These are phyloP conservation scores for Azorinus chamasolen DNA, from an alignment of 2,888 invertebrate species.

Conservation along the genomic window DNA sequence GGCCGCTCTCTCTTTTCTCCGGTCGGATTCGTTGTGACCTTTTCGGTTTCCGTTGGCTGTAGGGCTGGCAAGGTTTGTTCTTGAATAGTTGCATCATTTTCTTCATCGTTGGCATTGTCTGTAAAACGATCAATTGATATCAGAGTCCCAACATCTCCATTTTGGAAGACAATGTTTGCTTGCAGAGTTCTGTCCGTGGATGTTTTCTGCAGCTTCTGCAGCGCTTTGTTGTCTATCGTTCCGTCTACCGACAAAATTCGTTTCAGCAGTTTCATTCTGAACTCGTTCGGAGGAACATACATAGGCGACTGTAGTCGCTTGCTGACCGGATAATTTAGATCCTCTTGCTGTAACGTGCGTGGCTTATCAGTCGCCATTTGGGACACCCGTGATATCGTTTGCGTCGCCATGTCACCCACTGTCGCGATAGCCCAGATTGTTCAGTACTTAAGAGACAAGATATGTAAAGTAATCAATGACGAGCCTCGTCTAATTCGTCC, in stretches of 20 bases:
- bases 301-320: slow-evolving; percentile 52
- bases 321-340: slow-evolving; percentile 4
- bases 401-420: slow-evolving; percentile 25
- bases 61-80: slow-evolving; percentile 36
- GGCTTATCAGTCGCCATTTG: slow-evolving; percentile 37
- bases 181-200: slow-evolving; percentile 67
- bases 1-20: slow-evolving; percentile 59
- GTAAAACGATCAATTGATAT: slow-evolving; percentile 67
- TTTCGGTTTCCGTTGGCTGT: slow-evolving; percentile 22
- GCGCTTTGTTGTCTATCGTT: slow-evolving; percentile 62
- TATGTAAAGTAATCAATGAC: too few relatives aligned
- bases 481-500: too few relatives aligned
- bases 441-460: too few relatives aligned
- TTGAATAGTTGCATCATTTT: slow-evolving; percentile 10
- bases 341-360: slow-evolving; percentile 14
- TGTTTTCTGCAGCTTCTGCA: slow-evolving; percentile 64
- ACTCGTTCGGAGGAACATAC: slow-evolving; percentile 67
- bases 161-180: slow-evolving; percentile 70
- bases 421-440: too few relatives aligned
- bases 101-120: slow-evolving; percentile 30
- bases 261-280: slow-evolving; percentile 70
- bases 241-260: slow-evolving; percentile 68
- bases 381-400: slow-evolving; percentile 43
- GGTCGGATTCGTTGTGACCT: slow-evolving; percentile 9
- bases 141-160: slow-evolving; percentile 71